Conservation (phyloP, 1,140 invertebrate genomes). For the Chironomus tepperi region DNA sequence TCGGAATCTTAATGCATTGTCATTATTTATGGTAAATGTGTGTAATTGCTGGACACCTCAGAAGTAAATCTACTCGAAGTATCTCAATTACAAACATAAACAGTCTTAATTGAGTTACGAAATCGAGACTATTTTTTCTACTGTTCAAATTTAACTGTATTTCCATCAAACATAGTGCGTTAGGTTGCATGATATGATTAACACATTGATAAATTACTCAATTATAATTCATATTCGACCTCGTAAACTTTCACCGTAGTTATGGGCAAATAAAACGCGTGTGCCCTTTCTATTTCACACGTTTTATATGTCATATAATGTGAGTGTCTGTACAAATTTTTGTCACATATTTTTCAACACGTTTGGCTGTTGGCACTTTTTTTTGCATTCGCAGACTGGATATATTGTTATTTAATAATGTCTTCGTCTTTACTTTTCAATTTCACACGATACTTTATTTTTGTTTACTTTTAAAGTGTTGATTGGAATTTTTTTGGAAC, state of each 20-base stretch:
- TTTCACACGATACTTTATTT: too few species aligned
- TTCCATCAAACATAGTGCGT: too few species aligned
- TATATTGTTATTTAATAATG: neutral
- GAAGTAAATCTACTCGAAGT: neutral
- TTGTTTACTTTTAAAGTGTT: too few species aligned
- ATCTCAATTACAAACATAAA: neutral
- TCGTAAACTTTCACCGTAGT: neutral
- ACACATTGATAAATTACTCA: conserved; percentile 8
- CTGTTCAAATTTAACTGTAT: neutral
- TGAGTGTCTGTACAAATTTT: too few species aligned
- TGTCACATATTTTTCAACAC: too few species aligned
- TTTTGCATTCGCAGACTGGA: too few species aligned
- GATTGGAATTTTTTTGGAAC: too few species aligned
- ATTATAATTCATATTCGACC: neutral
- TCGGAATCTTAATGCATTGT: neutral
- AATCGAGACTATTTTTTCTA: neutral
- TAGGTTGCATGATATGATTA: neutral
- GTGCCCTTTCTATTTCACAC: neutral
- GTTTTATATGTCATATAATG: too few species aligned
- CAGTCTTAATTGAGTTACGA: conserved; percentile 2
- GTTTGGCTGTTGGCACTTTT: too few species aligned
- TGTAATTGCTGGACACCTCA: neutral
- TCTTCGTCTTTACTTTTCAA: neutral
- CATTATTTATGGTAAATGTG: neutral
- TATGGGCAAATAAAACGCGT: too few species aligned